Conservation (phyloP, 2,797 vertebrate genomes). For the Coregonus suidteri region DNA sequence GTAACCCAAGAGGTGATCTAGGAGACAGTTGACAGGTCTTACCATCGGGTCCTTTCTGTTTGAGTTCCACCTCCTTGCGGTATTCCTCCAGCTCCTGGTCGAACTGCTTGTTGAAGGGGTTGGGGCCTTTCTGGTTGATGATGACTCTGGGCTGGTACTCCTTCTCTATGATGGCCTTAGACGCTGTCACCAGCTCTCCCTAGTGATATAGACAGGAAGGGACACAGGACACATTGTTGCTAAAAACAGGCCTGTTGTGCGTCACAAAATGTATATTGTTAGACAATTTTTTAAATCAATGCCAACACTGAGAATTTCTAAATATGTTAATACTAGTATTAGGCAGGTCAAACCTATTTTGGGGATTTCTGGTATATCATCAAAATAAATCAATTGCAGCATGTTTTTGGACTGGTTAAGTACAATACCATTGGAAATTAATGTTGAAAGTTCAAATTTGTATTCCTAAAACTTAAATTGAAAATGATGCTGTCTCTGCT, state of each 20-base stretch:
- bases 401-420: too few species aligned
- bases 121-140: constrained; percentile 92
- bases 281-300: neutral
- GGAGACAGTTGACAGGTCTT: constrained; percentile 23
- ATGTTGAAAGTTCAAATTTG: too few species aligned
- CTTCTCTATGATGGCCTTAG: constrained; percentile 98
- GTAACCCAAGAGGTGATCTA: neutral
- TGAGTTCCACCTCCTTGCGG: constrained; percentile 91
- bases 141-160: constrained; percentile 94
- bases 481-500: too few species aligned
- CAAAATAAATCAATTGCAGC: too few species aligned
- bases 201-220: constrained; percentile 53
- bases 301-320: neutral
- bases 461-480: too few species aligned
- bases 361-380: too few species aligned
- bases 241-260: neutral
- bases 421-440: too few species aligned
- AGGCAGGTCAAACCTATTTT: too few species aligned
- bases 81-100: constrained; percentile 95
- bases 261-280: neutral
- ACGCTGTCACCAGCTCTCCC: constrained; percentile 96
- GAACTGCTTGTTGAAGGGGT: constrained; percentile 94
- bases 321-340: neutral
- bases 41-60: constrained; percentile 92
- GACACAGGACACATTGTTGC: neutral